Percentiles rank a stretch among this genome's conserved stretches.
phyloP scores from a whole-genome alignment of 2,888 invertebrate genomes.

The Orchesellides sinensis region DNA sequence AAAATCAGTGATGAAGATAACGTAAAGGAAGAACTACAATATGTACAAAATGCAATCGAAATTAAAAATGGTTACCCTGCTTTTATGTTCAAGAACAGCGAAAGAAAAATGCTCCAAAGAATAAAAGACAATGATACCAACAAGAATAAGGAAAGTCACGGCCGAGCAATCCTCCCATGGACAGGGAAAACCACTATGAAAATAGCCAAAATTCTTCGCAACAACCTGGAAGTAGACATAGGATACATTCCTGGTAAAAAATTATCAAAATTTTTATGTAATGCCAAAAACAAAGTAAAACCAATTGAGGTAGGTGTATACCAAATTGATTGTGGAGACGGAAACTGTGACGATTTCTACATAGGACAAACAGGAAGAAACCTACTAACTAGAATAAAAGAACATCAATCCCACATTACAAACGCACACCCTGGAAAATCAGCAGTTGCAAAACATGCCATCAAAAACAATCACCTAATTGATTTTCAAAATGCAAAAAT shows the following conservation, averaged over 20 bases:
- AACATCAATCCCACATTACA: not conserved
- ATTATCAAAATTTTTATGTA: not conserved
- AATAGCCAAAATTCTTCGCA: not conserved
- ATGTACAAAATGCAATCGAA: not conserved
- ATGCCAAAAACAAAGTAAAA: not conserved
- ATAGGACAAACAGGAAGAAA: not conserved
- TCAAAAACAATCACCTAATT: not conserved
- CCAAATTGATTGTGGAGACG: not conserved
- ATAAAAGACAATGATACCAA: not conserved
- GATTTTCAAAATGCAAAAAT: not conserved
- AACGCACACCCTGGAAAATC: not conserved
- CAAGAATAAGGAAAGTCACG: not conserved
- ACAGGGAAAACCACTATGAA: not conserved
- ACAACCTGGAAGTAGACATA: not conserved
- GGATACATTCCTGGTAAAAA: conserved; percentile 9
- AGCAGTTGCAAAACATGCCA: not conserved
- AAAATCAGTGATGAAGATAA: conserved; percentile 6
- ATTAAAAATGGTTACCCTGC: not conserved
- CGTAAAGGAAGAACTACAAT: not conserved
- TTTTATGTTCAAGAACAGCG: not conserved
- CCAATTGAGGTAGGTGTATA: not conserved
- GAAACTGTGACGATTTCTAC: not conserved
- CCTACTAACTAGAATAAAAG: not conserved
- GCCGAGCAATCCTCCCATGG: not conserved
- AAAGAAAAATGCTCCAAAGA: not conserved